Conservation (phyloP, 2,113 vertebrate species). For the Crotalus viridis region DNA sequence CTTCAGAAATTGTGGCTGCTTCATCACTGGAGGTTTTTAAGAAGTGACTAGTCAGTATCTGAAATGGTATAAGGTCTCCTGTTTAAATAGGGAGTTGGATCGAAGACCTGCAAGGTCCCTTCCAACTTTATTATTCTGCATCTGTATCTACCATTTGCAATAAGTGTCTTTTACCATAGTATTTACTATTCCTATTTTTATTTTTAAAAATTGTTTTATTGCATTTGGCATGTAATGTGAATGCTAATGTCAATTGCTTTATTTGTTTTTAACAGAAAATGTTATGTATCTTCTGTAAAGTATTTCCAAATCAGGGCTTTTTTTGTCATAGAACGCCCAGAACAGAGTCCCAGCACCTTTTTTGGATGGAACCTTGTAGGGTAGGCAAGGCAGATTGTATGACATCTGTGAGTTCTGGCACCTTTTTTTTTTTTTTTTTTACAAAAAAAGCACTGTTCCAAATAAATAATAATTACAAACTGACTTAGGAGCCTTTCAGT, state of each 20-base stretch:
- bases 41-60: neutral
- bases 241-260: neutral
- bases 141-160: neutral
- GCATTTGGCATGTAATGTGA: neutral
- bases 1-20: neutral
- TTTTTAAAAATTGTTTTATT: neutral
- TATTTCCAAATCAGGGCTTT: neutral
- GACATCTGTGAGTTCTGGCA: too few relatives aligned
- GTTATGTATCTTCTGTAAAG: neutral
- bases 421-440: too few relatives aligned
- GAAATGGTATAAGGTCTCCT: too few relatives aligned
- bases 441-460: too few relatives aligned
- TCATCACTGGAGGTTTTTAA: neutral
- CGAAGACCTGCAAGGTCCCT: neutral
- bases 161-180: neutral
- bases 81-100: neutral
- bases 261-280: neutral
- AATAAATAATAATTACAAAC: neutral
- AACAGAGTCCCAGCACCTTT: too few relatives aligned
- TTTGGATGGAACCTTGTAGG: too few relatives aligned
- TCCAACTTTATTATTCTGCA: neutral
- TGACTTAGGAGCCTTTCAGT: neutral
- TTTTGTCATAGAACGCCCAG: too few relatives aligned
- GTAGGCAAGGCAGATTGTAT: too few relatives aligned
- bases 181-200: neutral